Evolutionary conservation across 1,140 invertebrate species (phyloP), one percentile per base, ranked within the genome.

Genomic region (Proales similis): DNA sequence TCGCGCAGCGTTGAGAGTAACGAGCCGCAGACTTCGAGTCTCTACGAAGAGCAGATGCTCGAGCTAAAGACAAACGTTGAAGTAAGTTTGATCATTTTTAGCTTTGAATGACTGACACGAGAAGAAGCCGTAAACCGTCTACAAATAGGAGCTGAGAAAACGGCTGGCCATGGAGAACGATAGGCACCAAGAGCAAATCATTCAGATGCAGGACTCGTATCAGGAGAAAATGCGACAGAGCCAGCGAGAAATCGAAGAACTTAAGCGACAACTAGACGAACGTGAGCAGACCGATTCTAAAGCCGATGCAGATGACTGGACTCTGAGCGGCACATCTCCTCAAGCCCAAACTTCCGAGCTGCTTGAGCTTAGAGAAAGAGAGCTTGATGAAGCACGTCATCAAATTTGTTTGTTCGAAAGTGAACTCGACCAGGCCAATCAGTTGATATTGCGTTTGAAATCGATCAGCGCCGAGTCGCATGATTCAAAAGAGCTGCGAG

Each of bases 41-140:
- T 53, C 14, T 22, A 53, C 48, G 42, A 30, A 17, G 38, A 14
- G 48, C 22, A 36, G 30, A 36, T 19, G 7, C 48, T 11, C 20
- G 22, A 36, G 17, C 14, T 12, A 53, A 22, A 27, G 48, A 38
- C n/a, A 42, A 12, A 17, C 24, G 32, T 12, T 20, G 19, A 4
- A 42, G 22, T 42, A 27, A 42, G 14, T 7, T 57, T 17, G 24
- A 57, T 0, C 24, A 57, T 19, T n/a, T 26, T 14, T 26, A 19
- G 45, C 27, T 29, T 57, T 1, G 51, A 57, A 26, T 29, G 12
- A 12, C 45, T 57, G 22, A 57, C 39, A 42, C 51, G 45, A 42
- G 51, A 57, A 57, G 32, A 42, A 17, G 20, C 4, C 3, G 33
- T 36, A 36, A 36, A 36, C 14, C 14, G 9, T 36, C 9, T 9